A percentile compares a stretch with the other conserved stretches of the same genome.
These are phyloP conservation scores for Gouania willdenowi DNA, from an alignment of 2,797 vertebrate genomes.

Conservation along the genomic window DNA sequence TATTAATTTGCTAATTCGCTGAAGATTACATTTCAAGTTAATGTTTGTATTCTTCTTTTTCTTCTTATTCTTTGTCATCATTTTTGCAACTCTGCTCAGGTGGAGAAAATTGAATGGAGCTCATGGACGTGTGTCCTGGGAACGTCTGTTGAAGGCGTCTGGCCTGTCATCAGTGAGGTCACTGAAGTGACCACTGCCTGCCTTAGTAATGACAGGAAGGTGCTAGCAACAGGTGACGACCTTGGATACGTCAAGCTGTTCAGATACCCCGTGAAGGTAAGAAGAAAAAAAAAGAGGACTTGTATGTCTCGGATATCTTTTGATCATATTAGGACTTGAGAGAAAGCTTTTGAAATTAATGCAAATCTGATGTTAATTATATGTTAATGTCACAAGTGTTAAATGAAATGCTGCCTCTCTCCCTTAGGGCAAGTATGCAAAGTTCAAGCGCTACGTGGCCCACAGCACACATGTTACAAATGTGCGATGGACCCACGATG, in stretches of 20 bases:
- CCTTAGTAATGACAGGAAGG: conserved; percentile 86
- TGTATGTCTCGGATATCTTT: background rate
- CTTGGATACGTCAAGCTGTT: conserved; percentile 98
- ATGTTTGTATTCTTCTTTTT: background rate
- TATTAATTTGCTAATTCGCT: too few species aligned
- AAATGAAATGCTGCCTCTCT: conserved; percentile 24
- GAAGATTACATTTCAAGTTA: too few species aligned
- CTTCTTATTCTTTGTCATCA: too few species aligned
- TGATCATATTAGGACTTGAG: background rate
- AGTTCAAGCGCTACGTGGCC: conserved; percentile 94
- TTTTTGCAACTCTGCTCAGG: too few species aligned
- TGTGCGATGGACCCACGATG: conserved; percentile 92
- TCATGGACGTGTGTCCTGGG: conserved; percentile 96
- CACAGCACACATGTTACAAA: conserved; percentile 97
- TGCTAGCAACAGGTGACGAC: conserved; percentile 95
- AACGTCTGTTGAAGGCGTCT: conserved; percentile 89
- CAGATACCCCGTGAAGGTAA: conserved; percentile 92
- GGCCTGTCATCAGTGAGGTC: conserved; percentile 94
- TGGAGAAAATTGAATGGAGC: conserved; percentile 94
- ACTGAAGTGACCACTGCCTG: conserved; percentile 90
- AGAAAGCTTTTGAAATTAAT: conserved; percentile 6
- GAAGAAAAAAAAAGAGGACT: conserved; percentile 18
- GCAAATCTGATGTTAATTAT: conserved; percentile 41
- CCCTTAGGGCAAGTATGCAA: conserved; percentile 90
- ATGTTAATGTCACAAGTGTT: conserved; percentile 32